Evolutionary conservation across 2,797 vertebrate genomes (phyloP).

Genomic region (Smutsia gigantea): DNA sequence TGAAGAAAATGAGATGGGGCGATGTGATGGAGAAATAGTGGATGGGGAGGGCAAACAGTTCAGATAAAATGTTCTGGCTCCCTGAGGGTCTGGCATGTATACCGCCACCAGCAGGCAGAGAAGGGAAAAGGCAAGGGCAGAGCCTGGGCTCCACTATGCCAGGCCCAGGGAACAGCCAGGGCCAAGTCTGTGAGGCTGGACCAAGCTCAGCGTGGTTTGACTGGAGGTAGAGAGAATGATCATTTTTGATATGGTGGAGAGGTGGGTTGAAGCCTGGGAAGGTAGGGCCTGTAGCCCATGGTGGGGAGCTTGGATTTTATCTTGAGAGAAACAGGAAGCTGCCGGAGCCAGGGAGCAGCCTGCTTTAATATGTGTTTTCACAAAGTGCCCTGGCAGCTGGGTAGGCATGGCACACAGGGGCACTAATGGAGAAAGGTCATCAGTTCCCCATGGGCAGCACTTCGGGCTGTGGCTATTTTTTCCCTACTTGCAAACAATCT

Average conservation of each 20-base stretch:
- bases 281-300: fast-evolving
- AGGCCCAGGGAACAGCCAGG: neutral
- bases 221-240: neutral
- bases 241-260: neutral
- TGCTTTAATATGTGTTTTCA: neutral
- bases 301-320: neutral
- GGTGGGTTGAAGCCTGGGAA: neutral
- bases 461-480: neutral
- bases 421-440: fast-evolving
- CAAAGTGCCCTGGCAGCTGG: neutral
- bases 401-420: neutral
- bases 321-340: neutral
- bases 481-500: neutral
- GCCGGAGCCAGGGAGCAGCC: neutral
- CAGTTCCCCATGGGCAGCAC: neutral
- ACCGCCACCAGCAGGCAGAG: neutral
- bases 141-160: neutral
- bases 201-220: neutral
- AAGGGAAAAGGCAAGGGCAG: neutral
- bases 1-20: neutral
- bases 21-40: neutral
- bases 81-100: neutral
- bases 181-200: neutral
- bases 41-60: neutral
- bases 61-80: neutral